Conservation (phyloP, 2,888 invertebrate genomes). For the Thyatira batis region DNA sequence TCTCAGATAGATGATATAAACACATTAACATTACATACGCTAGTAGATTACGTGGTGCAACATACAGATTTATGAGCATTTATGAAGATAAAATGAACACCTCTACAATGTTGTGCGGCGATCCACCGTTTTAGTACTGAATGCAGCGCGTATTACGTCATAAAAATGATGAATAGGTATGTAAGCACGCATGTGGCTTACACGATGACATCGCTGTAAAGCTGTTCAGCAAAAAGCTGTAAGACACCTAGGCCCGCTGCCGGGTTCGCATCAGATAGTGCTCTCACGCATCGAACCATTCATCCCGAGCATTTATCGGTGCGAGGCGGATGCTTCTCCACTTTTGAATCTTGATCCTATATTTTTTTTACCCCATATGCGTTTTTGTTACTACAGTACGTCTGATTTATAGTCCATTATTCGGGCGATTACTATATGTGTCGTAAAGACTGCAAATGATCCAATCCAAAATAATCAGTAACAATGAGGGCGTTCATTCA, state of each 20-base stretch:
- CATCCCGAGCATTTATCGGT: conserved; percentile 63
- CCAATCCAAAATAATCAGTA: not conserved
- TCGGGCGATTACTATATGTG: not conserved
- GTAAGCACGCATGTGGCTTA: conserved; percentile 59
- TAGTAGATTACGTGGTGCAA: no score
- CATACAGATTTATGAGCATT: no score
- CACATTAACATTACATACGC: no score
- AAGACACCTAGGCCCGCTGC: conserved; percentile 37
- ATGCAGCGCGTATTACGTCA: conserved; percentile 72
- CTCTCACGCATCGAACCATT: conserved; percentile 68
- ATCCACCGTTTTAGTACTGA: conserved; percentile 38
- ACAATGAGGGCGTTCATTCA: not conserved
- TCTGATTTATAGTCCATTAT: not conserved
- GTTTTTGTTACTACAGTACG: not conserved
- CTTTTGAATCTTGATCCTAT: conserved; percentile 31
- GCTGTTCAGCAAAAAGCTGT: conserved; percentile 44
- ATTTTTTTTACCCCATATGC: not conserved
- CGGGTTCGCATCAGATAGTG: conserved; percentile 58
- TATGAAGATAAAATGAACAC: conserved; percentile 12
- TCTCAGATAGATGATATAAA: no score
- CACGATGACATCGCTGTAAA: conserved; percentile 45
- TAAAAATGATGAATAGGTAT: conserved; percentile 72
- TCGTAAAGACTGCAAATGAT: no score
- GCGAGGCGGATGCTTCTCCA: conserved; percentile 61
- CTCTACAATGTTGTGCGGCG: conserved; percentile 21